A percentile compares a stretch with the other conserved stretches of the same genome.
These are phyloP conservation scores for Hetaerina americana DNA, from an alignment of 1,140 invertebrate species.

Conservation along the genomic window DNA sequence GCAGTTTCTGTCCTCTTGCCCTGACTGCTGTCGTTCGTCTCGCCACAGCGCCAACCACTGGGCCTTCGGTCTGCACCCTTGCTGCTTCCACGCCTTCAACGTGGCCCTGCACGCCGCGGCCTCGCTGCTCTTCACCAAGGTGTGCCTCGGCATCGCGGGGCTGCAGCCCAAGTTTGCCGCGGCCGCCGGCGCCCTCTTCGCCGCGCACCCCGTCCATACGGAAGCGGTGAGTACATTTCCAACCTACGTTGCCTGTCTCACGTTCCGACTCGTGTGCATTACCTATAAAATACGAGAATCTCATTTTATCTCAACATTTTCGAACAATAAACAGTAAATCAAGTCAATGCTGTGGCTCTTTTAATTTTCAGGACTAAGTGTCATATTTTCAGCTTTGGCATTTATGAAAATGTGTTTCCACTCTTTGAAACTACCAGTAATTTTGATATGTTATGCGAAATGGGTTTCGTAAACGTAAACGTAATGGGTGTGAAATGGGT, in stretches of 20 bases:
- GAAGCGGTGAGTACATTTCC: constrained; percentile 56
- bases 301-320: too few species aligned
- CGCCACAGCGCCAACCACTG: constrained; percentile 56
- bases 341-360: neutral
- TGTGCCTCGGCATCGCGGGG: constrained; percentile 47
- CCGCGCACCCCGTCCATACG: constrained; percentile 79
- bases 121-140: constrained; percentile 52
- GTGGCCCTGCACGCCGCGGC: constrained; percentile 56
- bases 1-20: too few species aligned
- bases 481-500: too few species aligned
- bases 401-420: neutral
- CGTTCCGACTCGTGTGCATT: neutral
- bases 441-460: too few species aligned
- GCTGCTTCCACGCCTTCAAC: constrained; percentile 63
- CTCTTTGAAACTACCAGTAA: neutral
- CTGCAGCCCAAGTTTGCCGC: constrained; percentile 50
- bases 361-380: neutral
- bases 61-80: constrained; percentile 48
- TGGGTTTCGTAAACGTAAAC: too few species aligned
- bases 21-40: too few species aligned
- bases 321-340: neutral
- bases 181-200: constrained; percentile 61
- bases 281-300: too few species aligned
- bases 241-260: neutral
- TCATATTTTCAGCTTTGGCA: neutral